Base-by-base conservation (phyloP, 2,888 invertebrate genomes). In the Caenorhabditis becei region DNA sequence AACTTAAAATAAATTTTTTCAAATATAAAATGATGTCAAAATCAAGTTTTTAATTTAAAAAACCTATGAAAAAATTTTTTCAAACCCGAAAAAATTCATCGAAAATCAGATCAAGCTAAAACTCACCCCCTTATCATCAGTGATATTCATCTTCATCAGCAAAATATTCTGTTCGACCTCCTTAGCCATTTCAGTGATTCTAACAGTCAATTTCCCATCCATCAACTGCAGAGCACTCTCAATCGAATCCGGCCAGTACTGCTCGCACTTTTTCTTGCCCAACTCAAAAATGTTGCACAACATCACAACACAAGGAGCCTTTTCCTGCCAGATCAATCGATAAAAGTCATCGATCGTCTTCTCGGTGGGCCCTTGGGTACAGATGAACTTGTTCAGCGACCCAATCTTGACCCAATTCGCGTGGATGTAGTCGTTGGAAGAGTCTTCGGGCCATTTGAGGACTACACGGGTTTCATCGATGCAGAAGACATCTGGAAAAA, bases 201-300 rank as follows among this genome's bases (percentile, higher is more conserved):
- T 80, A 20, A 88, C 83, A 16, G 83, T 84, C 71, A 88, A 63
- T 53, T 74, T 77, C n/a, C 86, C 84, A 41, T 75, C 75, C 41
- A 69, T 37, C 10, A 67, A 20, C 11, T 24, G 20, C 56, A 72
- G 32, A 4, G 61, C 44, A 16, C 35, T 56, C 20, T 72, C 72
- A 5, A 18, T 37, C 10, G 53, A 37, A 4, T 78, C 77, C n/a
- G 87, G 86, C 88, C 88, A 88, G 62, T 88, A 88, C 61, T 86
- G 86, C 58, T 88, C 88, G 63, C 88, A 88, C 66, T 88, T 88
- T 71, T 86, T 86, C 79, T 87, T 87, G 24, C 86, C 86, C 47
- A 66, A 49, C 56, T 88, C 88, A 79, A 85, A 78, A 16, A 86
- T 62, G 54, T 87, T 87, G 72, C 86, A 87, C 26, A 88, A 69